Evolutionary conservation across 2,113 vertebrate species (phyloP).

Genomic region (Ciconia boyciana): DNA sequence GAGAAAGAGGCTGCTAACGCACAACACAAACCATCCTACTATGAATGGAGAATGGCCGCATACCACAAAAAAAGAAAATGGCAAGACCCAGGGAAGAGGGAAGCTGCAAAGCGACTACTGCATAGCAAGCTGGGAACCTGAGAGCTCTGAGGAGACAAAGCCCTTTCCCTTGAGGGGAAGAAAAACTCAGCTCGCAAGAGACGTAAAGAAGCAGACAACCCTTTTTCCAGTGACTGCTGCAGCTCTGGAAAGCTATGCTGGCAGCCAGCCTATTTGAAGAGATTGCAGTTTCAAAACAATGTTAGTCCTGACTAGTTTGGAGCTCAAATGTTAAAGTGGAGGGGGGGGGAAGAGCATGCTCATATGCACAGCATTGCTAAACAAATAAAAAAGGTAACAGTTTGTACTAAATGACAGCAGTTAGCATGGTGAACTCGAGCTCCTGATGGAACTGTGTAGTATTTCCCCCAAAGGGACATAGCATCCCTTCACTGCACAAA

Average conservation of each 20-base stretch:
- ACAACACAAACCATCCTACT: slow-evolving; percentile 22
- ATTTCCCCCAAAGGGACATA: slow-evolving; percentile 35
- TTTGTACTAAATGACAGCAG: slow-evolving; percentile 6
- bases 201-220: background rate
- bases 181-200: background rate
- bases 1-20: slow-evolving; percentile 36
- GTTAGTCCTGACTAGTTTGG: background rate
- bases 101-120: slow-evolving; percentile 1
- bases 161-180: background rate
- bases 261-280: slow-evolving; percentile 29
- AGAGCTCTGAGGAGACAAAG: slow-evolving; percentile 30
- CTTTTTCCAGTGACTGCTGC: background rate
- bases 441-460: slow-evolving; percentile 21
- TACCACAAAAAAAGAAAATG: background rate
- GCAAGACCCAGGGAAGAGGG: background rate
- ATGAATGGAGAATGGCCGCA: slow-evolving; percentile 30
- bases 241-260: slow-evolving; percentile 22
- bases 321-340: background rate
- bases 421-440: background rate
- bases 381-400: slow-evolving; percentile 31
- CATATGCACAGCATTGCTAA: background rate
- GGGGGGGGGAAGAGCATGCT: background rate
- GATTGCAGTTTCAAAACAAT: slow-evolving; percentile 48
- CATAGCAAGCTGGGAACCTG: slow-evolving; percentile 11
- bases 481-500: slow-evolving; percentile 42